Evolutionary conservation across 2,113 vertebrate genomes (phyloP), one percentile per base, ranked within the genome.

Genomic region (Empidonax traillii): DNA sequence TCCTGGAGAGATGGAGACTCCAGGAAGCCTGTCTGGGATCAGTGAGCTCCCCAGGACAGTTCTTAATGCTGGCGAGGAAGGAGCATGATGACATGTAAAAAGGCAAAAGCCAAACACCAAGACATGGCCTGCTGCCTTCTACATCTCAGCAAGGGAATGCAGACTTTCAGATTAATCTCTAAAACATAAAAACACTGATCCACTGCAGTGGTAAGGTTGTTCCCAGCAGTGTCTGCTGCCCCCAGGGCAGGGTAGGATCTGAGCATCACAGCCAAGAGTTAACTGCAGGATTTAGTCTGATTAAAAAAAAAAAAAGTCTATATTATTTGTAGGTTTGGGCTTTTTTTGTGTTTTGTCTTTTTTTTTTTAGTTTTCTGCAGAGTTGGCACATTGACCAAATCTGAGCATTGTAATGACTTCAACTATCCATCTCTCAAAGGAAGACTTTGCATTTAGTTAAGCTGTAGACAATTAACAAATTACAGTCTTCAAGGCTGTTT

Each of bases 31-130:
- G 3, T 12, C 28, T 2, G 2, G 59, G 52, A 14, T 44, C 35
- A n/a, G 47, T 0, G 1, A 55, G 47, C 41, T 74, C 17, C 27
- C 12, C 22, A 4, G 28, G 11, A 30, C 20, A 76, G 43, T 0
- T 4, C 8, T 2, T n/a, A 59, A 69, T 0, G 0, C 14, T 4
- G 4, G 20, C 0, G 1, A 66, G 11, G 69, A 86, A 91, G 31
- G 62, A 90, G 31, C 10, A 17, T 35, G n/a, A 14, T 78, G 28
- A 12, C 2, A 2, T 4, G 31, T 30, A 37, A 69, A 87, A 69
- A 75, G 52, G 21, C 52, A 62, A 68, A 43, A 62, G 8, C 3
- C 24, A 37, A 37, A 46, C 53, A 21, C 17, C 52, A 75, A 53
- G 62, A 56, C 1, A 6, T 6, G 11, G 18, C 27, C 47, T 47